A percentile compares a stretch with the other conserved stretches of the same genome.
These are phyloP conservation scores for Corydoras maculifer DNA, from an alignment of 2,113 vertebrate species.

Conservation along the genomic window DNA sequence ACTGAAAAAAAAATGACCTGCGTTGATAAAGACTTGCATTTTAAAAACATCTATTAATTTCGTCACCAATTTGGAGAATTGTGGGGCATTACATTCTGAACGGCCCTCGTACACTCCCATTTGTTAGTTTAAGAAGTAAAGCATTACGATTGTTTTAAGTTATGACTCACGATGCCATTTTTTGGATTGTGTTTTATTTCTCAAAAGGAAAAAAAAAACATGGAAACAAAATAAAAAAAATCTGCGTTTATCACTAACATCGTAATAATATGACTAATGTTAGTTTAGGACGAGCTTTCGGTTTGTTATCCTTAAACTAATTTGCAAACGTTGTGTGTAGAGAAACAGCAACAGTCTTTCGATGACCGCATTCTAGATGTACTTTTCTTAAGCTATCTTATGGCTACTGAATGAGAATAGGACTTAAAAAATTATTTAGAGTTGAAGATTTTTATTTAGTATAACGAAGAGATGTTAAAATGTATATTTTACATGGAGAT, in stretches of 20 bases:
- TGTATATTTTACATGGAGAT: slow-evolving; percentile 93
- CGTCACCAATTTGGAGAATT: too few species aligned
- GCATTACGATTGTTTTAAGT: too few species aligned
- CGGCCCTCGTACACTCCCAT: too few species aligned
- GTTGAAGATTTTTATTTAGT: slow-evolving; percentile 82
- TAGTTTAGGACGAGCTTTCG: slow-evolving; percentile 82
- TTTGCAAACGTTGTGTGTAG: slow-evolving; percentile 77
- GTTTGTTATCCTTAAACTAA: slow-evolving; percentile 87
- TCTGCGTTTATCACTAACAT: slow-evolving; percentile 65
- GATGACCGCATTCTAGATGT: slow-evolving; percentile 72
- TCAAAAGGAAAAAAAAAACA: slow-evolving; percentile 51
- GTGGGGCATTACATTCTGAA: too few species aligned
- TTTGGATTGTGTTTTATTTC: neutral
- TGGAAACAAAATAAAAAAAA: too few species aligned
- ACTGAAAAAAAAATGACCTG: too few species aligned
- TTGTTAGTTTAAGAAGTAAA: too few species aligned
- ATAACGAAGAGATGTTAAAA: slow-evolving; percentile 79
- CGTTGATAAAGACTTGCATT: too few species aligned
- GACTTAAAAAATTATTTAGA: slow-evolving; percentile 76
- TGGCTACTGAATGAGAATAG: slow-evolving; percentile 70
- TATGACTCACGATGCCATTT: too few species aligned
- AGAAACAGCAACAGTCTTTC: slow-evolving; percentile 78
- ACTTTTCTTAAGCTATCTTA: slow-evolving; percentile 73
- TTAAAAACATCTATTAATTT: too few species aligned
- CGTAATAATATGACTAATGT: slow-evolving; percentile 77